Conservation (phyloP, 2,113 vertebrate species). For the Jaculus jaculus region DNA sequence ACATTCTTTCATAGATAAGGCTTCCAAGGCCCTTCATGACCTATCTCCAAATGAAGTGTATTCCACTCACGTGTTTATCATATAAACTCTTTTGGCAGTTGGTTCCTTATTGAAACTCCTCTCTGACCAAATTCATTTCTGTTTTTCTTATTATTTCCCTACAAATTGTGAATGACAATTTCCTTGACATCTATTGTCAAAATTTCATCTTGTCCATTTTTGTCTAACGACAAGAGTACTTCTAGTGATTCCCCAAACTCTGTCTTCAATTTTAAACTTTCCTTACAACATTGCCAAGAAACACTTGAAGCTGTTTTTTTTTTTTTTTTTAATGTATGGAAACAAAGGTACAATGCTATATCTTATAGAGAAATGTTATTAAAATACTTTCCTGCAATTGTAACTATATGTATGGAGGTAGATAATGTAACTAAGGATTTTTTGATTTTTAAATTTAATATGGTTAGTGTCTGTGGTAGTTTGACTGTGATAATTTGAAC, state of each 20-base stretch:
- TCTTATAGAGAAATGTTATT: neutral
- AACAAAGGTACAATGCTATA: neutral
- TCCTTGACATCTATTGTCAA: slow-evolving; percentile 1
- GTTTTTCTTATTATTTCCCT: neutral
- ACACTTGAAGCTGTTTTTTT: neutral
- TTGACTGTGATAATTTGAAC: neutral
- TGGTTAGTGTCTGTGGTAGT: neutral
- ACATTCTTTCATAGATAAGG: neutral
- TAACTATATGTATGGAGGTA: neutral
- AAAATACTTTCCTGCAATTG: neutral
- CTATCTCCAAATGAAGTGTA: neutral
- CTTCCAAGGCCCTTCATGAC: neutral
- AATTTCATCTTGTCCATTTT: neutral
- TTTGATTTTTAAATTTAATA: neutral
- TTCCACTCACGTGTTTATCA: neutral
- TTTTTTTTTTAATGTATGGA: neutral
- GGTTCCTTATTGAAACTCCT: neutral
- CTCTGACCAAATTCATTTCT: neutral
- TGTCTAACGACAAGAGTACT: neutral
- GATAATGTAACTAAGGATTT: neutral
- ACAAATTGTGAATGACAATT: neutral
- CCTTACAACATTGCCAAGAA: neutral
- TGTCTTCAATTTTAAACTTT: neutral
- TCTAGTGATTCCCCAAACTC: neutral
- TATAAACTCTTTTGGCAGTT: neutral